Evolutionary conservation across 1,140 invertebrate genomes (phyloP).

Genomic region (Lineus longissimus): DNA sequence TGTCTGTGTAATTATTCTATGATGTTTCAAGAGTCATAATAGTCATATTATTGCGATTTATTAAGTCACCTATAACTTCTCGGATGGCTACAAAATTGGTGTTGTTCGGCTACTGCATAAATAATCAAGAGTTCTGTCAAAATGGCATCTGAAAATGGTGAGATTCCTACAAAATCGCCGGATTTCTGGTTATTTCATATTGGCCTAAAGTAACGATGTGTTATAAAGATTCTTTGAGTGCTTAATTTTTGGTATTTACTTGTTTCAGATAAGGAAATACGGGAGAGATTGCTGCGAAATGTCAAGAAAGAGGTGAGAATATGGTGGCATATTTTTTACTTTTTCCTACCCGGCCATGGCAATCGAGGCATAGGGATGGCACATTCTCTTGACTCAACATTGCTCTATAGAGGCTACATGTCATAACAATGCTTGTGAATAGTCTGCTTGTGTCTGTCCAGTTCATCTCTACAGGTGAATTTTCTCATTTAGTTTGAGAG

Average conservation of each 20-base stretch:
- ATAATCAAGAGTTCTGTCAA: not conserved
- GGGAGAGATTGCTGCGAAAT: slow-evolving; percentile 71
- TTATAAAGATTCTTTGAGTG: not conserved
- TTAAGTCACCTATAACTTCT: not conserved
- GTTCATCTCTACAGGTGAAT: not conserved
- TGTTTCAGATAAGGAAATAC: slow-evolving; percentile 59
- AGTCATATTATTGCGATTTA: no score
- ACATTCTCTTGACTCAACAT: not conserved
- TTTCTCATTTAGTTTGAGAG: not conserved
- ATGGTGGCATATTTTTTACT: slow-evolving; percentile 4
- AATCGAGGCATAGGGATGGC: not conserved
- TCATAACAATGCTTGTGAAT: not conserved
- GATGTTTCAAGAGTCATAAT: no score
- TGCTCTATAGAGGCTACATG: not conserved
- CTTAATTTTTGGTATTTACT: not conserved
- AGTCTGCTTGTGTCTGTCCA: not conserved
- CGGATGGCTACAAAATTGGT: not conserved
- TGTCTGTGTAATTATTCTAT: no score
- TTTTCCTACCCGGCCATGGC: not conserved
- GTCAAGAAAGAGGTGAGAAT: slow-evolving; percentile 74
- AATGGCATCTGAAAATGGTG: slow-evolving; percentile 1
- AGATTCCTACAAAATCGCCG: not conserved
- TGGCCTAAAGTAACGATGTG: not conserved
- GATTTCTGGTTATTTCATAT: not conserved
- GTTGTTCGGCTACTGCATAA: not conserved